Evolutionary conservation across 2,113 vertebrate genomes (phyloP).

Genomic region (Oenanthe melanoleuca): DNA sequence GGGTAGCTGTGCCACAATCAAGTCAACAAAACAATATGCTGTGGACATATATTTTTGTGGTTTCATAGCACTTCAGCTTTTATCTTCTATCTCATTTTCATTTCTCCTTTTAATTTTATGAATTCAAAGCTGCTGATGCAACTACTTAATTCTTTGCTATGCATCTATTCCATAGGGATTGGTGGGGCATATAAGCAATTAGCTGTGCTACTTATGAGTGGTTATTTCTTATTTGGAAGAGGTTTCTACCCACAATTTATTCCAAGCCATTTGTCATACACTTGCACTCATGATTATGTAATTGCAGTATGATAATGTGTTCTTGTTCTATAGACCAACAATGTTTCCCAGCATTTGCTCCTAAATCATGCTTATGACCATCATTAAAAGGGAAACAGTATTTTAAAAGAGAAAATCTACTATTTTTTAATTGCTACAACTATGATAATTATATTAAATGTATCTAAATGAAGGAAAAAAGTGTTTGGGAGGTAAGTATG

Average conservation of each 20-base stretch:
- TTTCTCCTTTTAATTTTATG: background rate
- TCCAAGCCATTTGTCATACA: constrained; percentile 17
- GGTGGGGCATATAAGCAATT: constrained; percentile 1
- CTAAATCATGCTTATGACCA: background rate
- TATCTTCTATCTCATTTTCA: background rate
- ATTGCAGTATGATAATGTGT: background rate
- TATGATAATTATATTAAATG: background rate
- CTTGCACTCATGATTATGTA: background rate
- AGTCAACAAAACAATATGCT: background rate
- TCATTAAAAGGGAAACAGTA: background rate
- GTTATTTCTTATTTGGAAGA: constrained; percentile 40
- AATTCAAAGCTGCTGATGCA: background rate
- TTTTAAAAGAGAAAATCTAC: background rate
- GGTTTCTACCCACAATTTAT: constrained; percentile 16
- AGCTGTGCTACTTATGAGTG: background rate
- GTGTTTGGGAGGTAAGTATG: background rate
- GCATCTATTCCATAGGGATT: background rate
- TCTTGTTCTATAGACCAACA: background rate
- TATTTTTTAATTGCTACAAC: background rate
- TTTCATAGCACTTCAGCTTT: background rate
- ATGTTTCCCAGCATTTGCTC: background rate
- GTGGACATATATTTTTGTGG: background rate
- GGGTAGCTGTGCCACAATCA: background rate
- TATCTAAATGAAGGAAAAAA: background rate
- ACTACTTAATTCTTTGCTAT: background rate